Conservation (phyloP, 2,888 invertebrate genomes). For the Spodoptera picta region DNA sequence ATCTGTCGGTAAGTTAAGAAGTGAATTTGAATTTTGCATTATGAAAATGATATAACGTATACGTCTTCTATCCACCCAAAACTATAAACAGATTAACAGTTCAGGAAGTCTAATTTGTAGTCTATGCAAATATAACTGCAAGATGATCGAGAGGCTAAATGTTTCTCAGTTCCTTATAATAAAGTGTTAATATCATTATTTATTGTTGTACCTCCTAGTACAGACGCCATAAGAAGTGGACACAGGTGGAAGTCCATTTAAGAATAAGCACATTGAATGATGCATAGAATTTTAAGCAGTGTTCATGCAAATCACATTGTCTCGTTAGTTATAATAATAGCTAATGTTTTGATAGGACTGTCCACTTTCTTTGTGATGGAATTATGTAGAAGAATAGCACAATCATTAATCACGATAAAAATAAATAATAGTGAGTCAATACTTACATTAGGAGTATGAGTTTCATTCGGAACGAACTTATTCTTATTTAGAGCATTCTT, state of each 20-base stretch:
- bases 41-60: too few relatives aligned
- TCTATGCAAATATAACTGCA: too few relatives aligned
- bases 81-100: too few relatives aligned
- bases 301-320: constrained; percentile 35
- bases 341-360: constrained; percentile 10
- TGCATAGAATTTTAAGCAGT: constrained; percentile 40
- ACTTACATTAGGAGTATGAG: constrained; percentile 91
- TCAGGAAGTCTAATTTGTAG: too few relatives aligned
- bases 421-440: neutral
- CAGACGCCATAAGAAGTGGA: constrained; percentile 29
- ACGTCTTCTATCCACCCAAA: too few relatives aligned
- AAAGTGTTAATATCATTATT: neutral
- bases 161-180: neutral
- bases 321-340: constrained; percentile 18
- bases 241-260: constrained; percentile 43
- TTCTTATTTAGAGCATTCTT: constrained; percentile 88
- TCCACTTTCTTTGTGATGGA: constrained; percentile 34
- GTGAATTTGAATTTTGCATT: too few relatives aligned
- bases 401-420: neutral
- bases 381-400: neutral
- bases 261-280: constrained; percentile 2
- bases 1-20: too few relatives aligned
- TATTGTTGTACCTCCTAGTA: constrained; percentile 19
- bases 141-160: constrained; percentile 6
- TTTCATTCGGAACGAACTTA: constrained; percentile 88